Conservation (phyloP, 1,140 invertebrate species). For the Lepeophtheirus salmonis region DNA sequence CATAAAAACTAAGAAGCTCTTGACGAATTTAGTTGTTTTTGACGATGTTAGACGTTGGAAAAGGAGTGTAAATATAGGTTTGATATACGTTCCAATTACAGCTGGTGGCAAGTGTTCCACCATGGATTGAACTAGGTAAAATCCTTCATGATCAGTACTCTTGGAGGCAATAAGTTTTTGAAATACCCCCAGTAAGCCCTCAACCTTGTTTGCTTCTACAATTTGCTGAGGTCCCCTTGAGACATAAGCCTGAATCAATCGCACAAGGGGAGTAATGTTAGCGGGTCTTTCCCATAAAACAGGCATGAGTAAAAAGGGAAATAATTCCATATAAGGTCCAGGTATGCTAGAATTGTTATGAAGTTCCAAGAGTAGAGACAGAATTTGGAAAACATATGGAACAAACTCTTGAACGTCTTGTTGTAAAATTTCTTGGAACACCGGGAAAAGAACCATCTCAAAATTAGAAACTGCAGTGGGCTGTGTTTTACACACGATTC, state of each 20-base stretch:
- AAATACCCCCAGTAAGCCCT: slow-evolving; percentile 72
- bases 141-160: slow-evolving; percentile 87
- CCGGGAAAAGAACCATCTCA: slow-evolving; percentile 73
- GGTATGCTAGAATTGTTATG: slow-evolving; percentile 39
- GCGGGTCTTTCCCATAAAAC: slow-evolving; percentile 75
- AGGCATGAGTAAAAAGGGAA: slow-evolving; percentile 66
- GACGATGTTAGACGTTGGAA: slow-evolving; percentile 76
- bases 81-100: slow-evolving; percentile 50
- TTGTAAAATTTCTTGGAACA: slow-evolving; percentile 76
- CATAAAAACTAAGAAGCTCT: slow-evolving; percentile 72
- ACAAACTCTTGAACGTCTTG: slow-evolving; percentile 92
- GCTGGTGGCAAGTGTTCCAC: slow-evolving; percentile 29
- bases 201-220: slow-evolving; percentile 43
- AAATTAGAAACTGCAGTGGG: slow-evolving; percentile 60
- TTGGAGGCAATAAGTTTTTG: slow-evolving; percentile 91
- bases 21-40: slow-evolving; percentile 84
- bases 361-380: slow-evolving; percentile 72
- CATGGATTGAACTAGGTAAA: slow-evolving; percentile 65
- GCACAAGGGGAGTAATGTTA: slow-evolving; percentile 73
- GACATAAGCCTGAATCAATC: slow-evolving; percentile 68
- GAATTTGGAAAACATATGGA: slow-evolving; percentile 91
- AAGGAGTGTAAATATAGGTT: slow-evolving; percentile 70
- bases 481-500: slow-evolving; percentile 64
- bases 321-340: slow-evolving; percentile 66
- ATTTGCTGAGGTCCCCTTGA: slow-evolving; percentile 50